Evolutionary conservation across 2,888 invertebrate genomes (phyloP), one percentile per base, ranked within the genome.

Genomic region (Drosophila borborema): DNA sequence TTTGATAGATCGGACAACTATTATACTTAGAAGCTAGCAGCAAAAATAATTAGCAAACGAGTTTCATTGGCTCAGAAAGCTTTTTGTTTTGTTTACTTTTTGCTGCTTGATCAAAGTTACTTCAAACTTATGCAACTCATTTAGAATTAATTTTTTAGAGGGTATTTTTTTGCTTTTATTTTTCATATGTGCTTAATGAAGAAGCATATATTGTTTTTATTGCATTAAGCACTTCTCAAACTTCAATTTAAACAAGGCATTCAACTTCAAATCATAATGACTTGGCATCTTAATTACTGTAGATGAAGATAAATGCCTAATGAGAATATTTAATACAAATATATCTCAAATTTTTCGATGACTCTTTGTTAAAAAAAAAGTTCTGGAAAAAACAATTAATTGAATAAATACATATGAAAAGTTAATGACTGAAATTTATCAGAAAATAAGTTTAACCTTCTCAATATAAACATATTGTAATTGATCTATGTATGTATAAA

Each of bases 231-330:
- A 36, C 14, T 53, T 53, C 18, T 7, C 18, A 36, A 36, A 14
- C 14, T 8, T 18, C 34, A 18, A 12, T 14, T 36, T 34, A 36
- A 36, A 53, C n/a, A 36, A 36, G 34, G 36, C 36, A 36, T 53
- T 36, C 34, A 34, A 36, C 34, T 36, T 20, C 0, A 2, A 36
- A 34, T 18, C n/a, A 51, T 34, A 34, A 51, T 36, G 36, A 18
- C 3, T 18, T 53, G 12, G 14, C 51, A 53, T 53, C 36, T 53
- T 53, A 53, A 53, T 53, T 53, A 9, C 51, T 31, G 8, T 1
- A 53, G 14, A 36, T 53, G 12, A 18, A 20, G 18, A 31, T 31
- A 31, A 31, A 49, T 49, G 49, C 10, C 31, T 31, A 49, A 49
- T 49, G 49, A 49, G 3, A 31, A 31, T 34, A 34, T 34, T 49